A percentile compares a stretch with the other conserved stretches of the same genome.
phyloP scores from a whole-genome alignment of 2,888 invertebrate genomes.

The Exephanes ischioxanthus region DNA sequence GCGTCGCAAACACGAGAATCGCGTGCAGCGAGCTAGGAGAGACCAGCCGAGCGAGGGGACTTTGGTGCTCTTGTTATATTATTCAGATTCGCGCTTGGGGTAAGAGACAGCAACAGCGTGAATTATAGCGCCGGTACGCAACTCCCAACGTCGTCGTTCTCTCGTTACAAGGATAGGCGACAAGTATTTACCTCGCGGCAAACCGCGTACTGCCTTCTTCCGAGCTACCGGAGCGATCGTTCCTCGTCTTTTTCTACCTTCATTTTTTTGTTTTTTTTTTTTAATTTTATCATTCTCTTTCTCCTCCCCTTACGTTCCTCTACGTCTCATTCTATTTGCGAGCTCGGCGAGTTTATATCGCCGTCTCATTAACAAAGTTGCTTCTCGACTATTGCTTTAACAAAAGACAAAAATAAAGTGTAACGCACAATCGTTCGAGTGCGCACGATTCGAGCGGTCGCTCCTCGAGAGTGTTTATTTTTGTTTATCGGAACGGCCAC shows the following conservation, averaged over 20 bases:
- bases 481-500: not conserved
- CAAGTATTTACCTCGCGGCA: conserved; percentile 59
- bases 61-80: conserved; percentile 63
- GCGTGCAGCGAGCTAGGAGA: conserved; percentile 54
- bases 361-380: conserved; percentile 69
- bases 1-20: conserved; percentile 61
- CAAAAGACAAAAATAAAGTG: conserved; percentile 15
- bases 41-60: conserved; percentile 33
- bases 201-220: not conserved
- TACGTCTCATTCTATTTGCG: conserved; percentile 35
- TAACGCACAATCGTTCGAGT: conserved; percentile 35
- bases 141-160: conserved; percentile 55
- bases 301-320: conserved; percentile 12
- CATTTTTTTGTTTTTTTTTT: not conserved
- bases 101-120: conserved; percentile 42
- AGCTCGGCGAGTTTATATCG: conserved; percentile 5
- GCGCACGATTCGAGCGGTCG: not conserved
- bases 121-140: conserved; percentile 62
- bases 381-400: conserved; percentile 24
- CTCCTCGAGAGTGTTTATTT: conserved; percentile 25
- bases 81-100: conserved; percentile 61
- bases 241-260: conserved; percentile 21
- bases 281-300: conserved; percentile 25
- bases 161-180: conserved; percentile 63
- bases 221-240: conserved; percentile 41